Base-by-base conservation (phyloP, 2,888 invertebrate genomes). In the Caenorhabditis sp. region DNA sequence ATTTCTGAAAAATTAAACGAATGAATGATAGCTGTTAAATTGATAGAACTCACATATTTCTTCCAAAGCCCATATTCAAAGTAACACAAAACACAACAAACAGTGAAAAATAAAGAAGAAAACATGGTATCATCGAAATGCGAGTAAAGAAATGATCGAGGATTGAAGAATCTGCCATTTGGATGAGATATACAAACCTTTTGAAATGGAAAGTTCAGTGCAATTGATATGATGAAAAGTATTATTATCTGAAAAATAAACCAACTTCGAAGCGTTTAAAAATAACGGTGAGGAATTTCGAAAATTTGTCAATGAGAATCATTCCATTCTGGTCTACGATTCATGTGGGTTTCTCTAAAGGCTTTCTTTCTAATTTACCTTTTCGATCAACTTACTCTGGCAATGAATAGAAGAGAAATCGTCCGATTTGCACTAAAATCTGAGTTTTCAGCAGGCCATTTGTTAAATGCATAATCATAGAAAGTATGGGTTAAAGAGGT, bases 41-140 rank as follows among this genome's bases (percentile, higher is more conserved):
- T 31, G 5, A 31, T 7, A 31, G 10, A 31, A 61, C 65, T 62
- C 20, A 70, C 70, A 50, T 62, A 43, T 21, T 59, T 31, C 14
- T 59, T 20, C 20, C 25, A 70, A 3, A 70, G 52, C 1, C 31
- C 38, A 27, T 65, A 65, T 14, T 70, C 70, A 26, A 65, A 65
- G 7, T 58, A 3, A 23, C 57, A 70, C 23, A 70, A 70, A 12
- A 62, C 59, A 12, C 64, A 12, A 4, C 60, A 62, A 53, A 70
- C 62, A 1, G 70, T 65, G 62, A 70, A 70, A 25, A 61, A 70
- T 7, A 70, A 31, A 14, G 70, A 70, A 4, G 65, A 54, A 0
- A 57, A 59, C 23, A 70, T 27, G 25, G 58, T 62, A 5, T 61
- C 53, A 23, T 58, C 53, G 59, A 70, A 70, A 4, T 65, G 58